Evolutionary conservation across 30 jellyfish, hydroid and myxozoan genomes (phyloP).

Genomic region (Aurelia sp.): DNA sequence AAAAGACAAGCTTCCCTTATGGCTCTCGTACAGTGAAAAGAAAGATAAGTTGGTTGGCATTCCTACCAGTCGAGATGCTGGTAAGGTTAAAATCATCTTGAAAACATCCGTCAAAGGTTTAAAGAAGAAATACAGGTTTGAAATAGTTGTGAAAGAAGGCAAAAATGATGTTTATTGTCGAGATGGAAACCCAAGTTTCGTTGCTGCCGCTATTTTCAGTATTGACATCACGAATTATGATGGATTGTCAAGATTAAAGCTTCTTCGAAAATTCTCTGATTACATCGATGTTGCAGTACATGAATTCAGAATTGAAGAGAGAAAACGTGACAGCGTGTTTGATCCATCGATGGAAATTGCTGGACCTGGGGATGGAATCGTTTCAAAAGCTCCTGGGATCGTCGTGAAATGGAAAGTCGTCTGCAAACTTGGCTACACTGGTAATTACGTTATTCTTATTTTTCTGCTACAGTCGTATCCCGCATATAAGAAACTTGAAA

Average conservation of each 20-base stretch:
- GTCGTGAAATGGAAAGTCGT: conserved; percentile 76
- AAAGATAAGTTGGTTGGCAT: conserved; percentile 80
- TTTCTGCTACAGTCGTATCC: too few species aligned
- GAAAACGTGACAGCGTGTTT: conserved; percentile 39
- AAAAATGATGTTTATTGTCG: conserved; percentile 37
- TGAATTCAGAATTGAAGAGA: conserved; percentile 67
- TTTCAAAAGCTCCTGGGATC: conserved; percentile 66
- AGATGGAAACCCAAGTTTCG: conserved; percentile 52
- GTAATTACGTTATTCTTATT: conserved; percentile 17
- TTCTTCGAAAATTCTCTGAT: conserved; percentile 69
- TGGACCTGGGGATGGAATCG: conserved; percentile 92
- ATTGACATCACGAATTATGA: conserved; percentile 45
- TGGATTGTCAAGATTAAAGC: conserved; percentile 56
- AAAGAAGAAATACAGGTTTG: conserved; percentile 30
- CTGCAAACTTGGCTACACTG: conserved; percentile 84
- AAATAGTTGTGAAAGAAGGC: conserved; percentile 41
- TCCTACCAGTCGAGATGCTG: conserved; percentile 69
- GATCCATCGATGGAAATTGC: conserved; percentile 68
- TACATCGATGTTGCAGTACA: conserved; percentile 66
- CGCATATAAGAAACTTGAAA: too few species aligned
- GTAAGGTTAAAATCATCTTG: conserved; percentile 38
- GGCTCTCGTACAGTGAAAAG: conserved; percentile 74
- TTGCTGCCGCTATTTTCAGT: conserved; percentile 82
- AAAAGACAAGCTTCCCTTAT: conserved; percentile 66
- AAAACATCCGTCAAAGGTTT: conserved; percentile 39